Evolutionary conservation across 2,888 invertebrate species (phyloP).

Genomic region (Rotaria socialis): DNA sequence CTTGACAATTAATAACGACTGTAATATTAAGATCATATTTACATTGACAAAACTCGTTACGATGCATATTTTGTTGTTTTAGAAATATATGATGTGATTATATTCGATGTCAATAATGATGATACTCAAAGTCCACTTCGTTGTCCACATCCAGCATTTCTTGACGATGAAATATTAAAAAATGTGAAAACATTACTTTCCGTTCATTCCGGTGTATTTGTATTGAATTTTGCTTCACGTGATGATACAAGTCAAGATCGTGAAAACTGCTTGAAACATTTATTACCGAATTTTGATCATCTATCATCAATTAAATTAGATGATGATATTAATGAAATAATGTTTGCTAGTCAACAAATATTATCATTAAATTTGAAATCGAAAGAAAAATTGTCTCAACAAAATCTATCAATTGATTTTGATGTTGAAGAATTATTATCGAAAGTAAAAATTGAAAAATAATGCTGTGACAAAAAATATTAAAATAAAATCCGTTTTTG

Average conservation of each 20-base stretch:
- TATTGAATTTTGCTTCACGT: constrained; percentile 34
- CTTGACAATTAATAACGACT: too few relatives aligned
- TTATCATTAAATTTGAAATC: not conserved
- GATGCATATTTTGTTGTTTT: not conserved
- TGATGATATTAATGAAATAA: constrained; percentile 28
- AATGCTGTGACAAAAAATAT: not conserved
- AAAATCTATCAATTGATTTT: not conserved
- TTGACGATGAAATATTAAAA: not conserved
- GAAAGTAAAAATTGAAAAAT: constrained; percentile 23
- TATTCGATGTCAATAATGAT: constrained; percentile 19
- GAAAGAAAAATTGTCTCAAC: not conserved
- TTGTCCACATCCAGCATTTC: constrained; percentile 15
- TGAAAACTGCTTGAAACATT: not conserved
- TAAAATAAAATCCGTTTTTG: not conserved
- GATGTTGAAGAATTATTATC: constrained; percentile 12
- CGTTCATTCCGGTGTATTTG: not conserved
- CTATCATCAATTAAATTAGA: not conserved
- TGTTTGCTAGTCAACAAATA: not conserved
- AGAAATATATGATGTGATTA: constrained; percentile 5
- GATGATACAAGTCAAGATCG: not conserved
- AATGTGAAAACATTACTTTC: not conserved
- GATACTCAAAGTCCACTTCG: constrained; percentile 14
- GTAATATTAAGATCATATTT: too few relatives aligned
- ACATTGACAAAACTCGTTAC: too few relatives aligned
- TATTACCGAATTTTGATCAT: not conserved